Conservation (phyloP, 1,140 invertebrate species). For the Telenomus remus region DNA sequence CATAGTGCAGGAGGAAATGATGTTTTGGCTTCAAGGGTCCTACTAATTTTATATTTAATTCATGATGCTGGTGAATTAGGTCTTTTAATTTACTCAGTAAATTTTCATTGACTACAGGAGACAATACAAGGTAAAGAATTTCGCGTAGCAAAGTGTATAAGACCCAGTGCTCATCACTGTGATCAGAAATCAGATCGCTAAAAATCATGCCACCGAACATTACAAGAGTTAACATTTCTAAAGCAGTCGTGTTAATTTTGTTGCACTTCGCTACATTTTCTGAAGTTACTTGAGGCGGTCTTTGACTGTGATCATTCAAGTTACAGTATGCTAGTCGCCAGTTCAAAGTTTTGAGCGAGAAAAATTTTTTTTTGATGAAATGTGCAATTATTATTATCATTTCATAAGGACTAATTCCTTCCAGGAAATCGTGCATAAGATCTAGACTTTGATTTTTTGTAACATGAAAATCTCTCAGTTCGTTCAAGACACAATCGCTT, state of each 20-base stretch:
- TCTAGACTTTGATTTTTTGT: constrained; percentile 32
- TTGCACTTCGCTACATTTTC: constrained; percentile 34
- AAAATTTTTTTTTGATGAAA: constrained; percentile 25
- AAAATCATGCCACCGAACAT: constrained; percentile 52
- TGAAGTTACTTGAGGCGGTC: constrained; percentile 2
- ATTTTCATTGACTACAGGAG: too few relatives aligned
- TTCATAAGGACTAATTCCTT: constrained; percentile 27
- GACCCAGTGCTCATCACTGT: constrained; percentile 51
- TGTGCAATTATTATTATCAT: constrained; percentile 14
- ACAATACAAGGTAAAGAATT: constrained; percentile 11
- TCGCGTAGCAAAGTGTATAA: constrained; percentile 54
- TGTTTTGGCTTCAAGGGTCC: constrained; percentile 13
- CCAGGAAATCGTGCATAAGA: constrained; percentile 35
- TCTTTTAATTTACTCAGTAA: too few relatives aligned
- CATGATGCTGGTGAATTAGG: constrained; percentile 11
- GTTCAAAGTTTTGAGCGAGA: constrained; percentile 32
- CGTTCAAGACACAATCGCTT: constrained; percentile 33
- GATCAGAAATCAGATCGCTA: constrained; percentile 53
- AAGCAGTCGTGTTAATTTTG: constrained; percentile 50
- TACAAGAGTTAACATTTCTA: constrained; percentile 59
- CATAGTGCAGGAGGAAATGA: constrained; percentile 19
- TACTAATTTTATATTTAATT: constrained; percentile 13
- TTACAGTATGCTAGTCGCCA: constrained; percentile 22
- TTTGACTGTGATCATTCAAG: constrained; percentile 7
- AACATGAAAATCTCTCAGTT: constrained; percentile 33